Percentiles rank a stretch among this genome's conserved stretches.
These are phyloP conservation scores for Pangasius sanitwongsei DNA, from an alignment of 2,797 vertebrate species.

Conservation along the genomic window DNA sequence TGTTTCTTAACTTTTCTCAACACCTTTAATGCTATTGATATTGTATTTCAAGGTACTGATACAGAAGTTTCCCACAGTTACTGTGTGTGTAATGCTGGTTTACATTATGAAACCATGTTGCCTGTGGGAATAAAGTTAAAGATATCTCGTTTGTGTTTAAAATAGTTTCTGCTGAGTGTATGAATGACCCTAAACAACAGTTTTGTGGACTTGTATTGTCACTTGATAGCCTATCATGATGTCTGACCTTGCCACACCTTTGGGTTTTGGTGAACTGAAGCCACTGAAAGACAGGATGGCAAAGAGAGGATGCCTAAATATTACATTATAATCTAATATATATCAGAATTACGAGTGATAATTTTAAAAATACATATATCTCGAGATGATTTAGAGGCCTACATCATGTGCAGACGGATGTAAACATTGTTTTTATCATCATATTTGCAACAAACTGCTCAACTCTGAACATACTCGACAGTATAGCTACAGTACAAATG, in stretches of 20 bases:
- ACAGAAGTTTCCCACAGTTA: not conserved
- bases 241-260: not conserved
- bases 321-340: not conserved
- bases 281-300: constrained; percentile 1
- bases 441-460: not conserved
- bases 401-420: not conserved
- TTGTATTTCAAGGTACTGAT: not conserved
- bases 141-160: not conserved
- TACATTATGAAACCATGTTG: not conserved
- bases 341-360: not conserved
- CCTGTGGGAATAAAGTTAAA: not conserved
- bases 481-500: no score
- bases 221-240: not conserved
- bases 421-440: not conserved
- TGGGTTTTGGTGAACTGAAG: not conserved
- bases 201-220: not conserved
- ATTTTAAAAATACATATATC: not conserved
- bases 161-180: not conserved
- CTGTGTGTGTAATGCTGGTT: not conserved
- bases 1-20: not conserved
- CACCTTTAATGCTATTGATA: not conserved
- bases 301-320: not conserved
- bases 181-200: not conserved
- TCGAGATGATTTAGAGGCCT: not conserved
- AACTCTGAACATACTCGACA: no score